Evolutionary conservation across 2,113 vertebrate genomes (phyloP), one percentile per base, ranked within the genome.

Genomic region (Craseonycteris thonglongyai): DNA sequence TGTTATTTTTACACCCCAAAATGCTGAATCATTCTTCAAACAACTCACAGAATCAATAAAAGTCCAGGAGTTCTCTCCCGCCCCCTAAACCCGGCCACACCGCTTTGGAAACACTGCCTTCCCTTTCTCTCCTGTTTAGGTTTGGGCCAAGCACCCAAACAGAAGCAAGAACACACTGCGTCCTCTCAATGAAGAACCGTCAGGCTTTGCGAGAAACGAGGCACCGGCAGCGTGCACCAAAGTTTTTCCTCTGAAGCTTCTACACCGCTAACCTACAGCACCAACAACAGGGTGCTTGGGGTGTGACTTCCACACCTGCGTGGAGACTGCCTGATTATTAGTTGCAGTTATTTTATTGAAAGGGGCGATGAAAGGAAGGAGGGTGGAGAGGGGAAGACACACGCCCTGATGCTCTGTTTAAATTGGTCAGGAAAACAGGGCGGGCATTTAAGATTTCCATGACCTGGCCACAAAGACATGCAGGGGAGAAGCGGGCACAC

Each of bases 41-140:
- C 88, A 86, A 42, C 69, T 95, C 95, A 76, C 81, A 88, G 89
- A 96, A 96, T 96, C 98, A 97, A 96, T 95, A 97, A 88, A 24
- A 84, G 74, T 78, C 68, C 81, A 91, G 84, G n/a, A 83, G 92
- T 83, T 88, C 94, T 95, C 87, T 76, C 40, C 54, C 0, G 8
- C 68, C 93, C 86, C 79, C 69, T 56, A 71, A 54, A 88, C 93
- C 90, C 84, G 66, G 93, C 78, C 56, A 13, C 8, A 61, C 68
- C 59, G 61, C 58, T 71, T 92, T 1, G 49, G 85, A 78, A 79
- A 87, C 76, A 11, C 28, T 51, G 45, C 68, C 58, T 76, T 75
- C 28, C 71, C 33, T 14, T 30, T 65, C 45, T 45, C 21, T 86
- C 0, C 19, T 13, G 42, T 72, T 91, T 9, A 15, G 88, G 88